phyloP scores from a whole-genome alignment of 2,113 vertebrate genomes.

The Macrotis lagotis region DNA sequence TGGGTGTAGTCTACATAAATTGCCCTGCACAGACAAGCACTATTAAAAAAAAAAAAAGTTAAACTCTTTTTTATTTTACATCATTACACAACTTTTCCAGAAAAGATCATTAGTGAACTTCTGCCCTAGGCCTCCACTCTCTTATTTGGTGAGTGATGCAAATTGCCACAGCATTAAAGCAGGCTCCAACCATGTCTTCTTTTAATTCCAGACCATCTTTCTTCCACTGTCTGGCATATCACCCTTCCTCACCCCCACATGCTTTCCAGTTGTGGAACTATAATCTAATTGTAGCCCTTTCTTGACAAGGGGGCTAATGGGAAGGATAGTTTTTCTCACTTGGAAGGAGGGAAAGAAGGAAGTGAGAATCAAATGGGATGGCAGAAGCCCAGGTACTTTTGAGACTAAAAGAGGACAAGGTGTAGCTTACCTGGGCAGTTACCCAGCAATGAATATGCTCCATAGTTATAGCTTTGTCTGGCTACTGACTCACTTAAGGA shows the following conservation, averaged over 20 bases:
- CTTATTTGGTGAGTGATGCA: not conserved
- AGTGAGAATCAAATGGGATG: not conserved
- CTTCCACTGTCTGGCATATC: not conserved
- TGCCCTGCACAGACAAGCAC: constrained; percentile 8
- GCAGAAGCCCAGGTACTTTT: not conserved
- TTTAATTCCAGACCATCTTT: not conserved
- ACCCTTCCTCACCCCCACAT: not conserved
- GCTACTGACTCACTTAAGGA: not conserved
- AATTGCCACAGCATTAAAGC: not conserved
- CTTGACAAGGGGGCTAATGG: not conserved
- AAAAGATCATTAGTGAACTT: not conserved
- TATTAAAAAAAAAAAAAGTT: constrained; percentile 27
- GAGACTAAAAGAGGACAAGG: not conserved
- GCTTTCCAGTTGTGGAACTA: not conserved
- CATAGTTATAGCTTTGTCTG: not conserved
- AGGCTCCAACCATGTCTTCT: not conserved
- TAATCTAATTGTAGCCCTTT: not conserved
- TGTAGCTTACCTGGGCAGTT: no score
- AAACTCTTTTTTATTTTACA: not conserved
- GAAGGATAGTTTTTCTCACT: not conserved
- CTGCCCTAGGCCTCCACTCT: not conserved
- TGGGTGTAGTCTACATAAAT: not conserved
- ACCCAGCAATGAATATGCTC: not conserved
- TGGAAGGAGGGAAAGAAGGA: not conserved
- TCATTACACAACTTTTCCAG: not conserved